Base-by-base conservation (phyloP, 2,888 invertebrate species). In the Sphaeridia pumilis region DNA sequence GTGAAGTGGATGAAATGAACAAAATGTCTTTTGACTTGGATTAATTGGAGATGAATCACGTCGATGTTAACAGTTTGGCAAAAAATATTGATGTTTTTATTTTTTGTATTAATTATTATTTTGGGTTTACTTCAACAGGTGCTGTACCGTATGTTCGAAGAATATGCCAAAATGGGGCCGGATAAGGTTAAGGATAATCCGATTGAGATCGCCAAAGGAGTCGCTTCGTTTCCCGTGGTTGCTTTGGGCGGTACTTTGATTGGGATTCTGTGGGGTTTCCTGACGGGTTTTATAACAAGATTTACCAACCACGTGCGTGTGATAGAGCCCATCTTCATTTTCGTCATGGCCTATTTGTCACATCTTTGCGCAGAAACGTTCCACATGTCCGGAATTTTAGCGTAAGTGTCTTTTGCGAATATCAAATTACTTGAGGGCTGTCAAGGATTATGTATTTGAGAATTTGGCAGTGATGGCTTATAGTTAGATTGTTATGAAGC, bases 341-440 rank as follows among this genome's bases (percentile, higher is more conserved):
- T 98, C 70, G 87, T 95, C 51, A 89, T 97, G 84, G 94, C 95
- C 50, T 98, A 98, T 71, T 75, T 97, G 70, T 88, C 95, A 52
- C 97, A 97, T 72, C 76, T 98, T 53, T 90, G 87, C 68, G 95
- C 98, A 46, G 97, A 98, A 75, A 90, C 95, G 76, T 93, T 97
- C 72, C 94, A 95, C 70, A 84, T 95, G 81, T 95, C 95, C 60
- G 94, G 95, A 50, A 97, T 98, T 67, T 76, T 98, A 65, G 89
- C 97, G 97, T 97, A 76, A 87, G 93, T 87, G 70, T 87, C 84
- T 79, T n/a, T n/a, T n/a, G n/a, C n/a, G n/a, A n/a, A n/a, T n/a
- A n/a, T n/a, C n/a, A n/a, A n/a, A n/a, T n/a, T n/a, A n/a, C n/a
- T n/a, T n/a, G n/a, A n/a, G n/a, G n/a, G n/a, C n/a, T n/a, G n/a